Conservation (phyloP, 2,797 vertebrate genomes). For the Limosa lapponica region DNA sequence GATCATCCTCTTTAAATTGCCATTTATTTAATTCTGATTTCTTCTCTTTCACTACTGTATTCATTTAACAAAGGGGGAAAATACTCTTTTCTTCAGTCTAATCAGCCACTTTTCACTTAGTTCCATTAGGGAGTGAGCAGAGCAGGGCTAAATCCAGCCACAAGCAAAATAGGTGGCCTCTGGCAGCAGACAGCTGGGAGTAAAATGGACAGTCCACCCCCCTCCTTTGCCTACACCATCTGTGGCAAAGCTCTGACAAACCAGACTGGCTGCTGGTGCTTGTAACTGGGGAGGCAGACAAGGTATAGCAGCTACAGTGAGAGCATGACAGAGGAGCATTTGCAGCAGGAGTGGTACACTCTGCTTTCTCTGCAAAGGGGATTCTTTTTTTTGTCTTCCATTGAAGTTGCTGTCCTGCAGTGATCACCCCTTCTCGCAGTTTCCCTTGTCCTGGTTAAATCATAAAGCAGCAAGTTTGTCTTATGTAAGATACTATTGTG, state of each 20-base stretch:
- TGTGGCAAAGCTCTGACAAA: background rate
- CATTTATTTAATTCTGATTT: background rate
- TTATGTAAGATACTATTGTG: fast-evolving
- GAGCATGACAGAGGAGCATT: background rate
- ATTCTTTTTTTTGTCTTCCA: background rate
- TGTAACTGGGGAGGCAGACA: background rate
- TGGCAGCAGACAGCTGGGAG: background rate
- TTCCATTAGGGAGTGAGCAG: background rate
- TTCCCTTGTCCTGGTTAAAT: background rate
- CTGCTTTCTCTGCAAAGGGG: fast-evolving
- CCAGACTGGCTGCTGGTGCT: background rate
- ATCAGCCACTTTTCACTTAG: background rate
- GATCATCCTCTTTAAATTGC: background rate
- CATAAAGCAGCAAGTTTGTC: background rate
- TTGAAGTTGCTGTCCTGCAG: background rate
- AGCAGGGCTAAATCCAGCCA: background rate
- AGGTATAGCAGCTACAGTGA: background rate
- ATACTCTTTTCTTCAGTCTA: background rate
- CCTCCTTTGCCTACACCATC: background rate
- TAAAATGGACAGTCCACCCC: background rate
- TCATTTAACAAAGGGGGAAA: background rate
- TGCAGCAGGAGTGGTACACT: background rate
- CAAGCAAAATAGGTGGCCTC: background rate
- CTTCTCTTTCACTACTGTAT: background rate
- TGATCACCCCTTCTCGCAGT: fast-evolving